Evolutionary conservation across 2,888 invertebrate species (phyloP).

Genomic region (Tupiocoris notatus): DNA sequence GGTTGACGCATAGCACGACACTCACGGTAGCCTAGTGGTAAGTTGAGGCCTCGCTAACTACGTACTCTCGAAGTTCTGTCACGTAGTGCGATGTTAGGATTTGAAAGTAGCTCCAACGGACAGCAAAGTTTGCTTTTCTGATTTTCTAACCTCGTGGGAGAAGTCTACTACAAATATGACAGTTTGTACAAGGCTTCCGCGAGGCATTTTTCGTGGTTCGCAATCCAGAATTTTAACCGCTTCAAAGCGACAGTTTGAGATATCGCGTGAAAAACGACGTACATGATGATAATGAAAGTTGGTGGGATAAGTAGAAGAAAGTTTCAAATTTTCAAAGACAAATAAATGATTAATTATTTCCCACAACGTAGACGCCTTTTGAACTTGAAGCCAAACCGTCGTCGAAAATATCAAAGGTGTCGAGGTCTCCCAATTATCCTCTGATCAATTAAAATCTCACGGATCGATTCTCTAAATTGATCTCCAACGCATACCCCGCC

Average conservation of each 20-base stretch:
- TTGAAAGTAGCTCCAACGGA: constrained; percentile 11
- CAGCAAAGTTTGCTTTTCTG: background rate
- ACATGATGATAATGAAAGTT: too few species aligned
- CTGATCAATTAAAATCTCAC: constrained; percentile 37
- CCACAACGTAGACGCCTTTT: background rate
- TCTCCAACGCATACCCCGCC: background rate
- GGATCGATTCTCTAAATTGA: constrained; percentile 31
- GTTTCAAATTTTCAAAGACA: too few species aligned
- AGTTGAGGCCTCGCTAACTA: constrained; percentile 18
- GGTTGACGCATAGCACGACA: constrained; percentile 6
- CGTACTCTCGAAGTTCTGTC: constrained; percentile 22
- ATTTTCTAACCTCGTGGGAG: background rate
- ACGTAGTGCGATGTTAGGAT: constrained; percentile 9
- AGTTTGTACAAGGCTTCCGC: background rate
- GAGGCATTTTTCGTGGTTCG: background rate
- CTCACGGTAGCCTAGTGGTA: constrained; percentile 22
- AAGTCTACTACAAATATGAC: background rate
- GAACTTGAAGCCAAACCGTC: background rate
- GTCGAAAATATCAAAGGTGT: background rate
- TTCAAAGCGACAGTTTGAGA: too few species aligned
- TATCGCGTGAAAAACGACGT: too few species aligned
- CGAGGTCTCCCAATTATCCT: constrained; percentile 10
- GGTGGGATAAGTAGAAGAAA: too few species aligned
- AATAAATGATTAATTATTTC: too few species aligned
- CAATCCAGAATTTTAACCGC: background rate